These are phyloP conservation scores for Drosophila virilis DNA, from an alignment of 1,140 invertebrate species.

Conservation along the genomic window DNA sequence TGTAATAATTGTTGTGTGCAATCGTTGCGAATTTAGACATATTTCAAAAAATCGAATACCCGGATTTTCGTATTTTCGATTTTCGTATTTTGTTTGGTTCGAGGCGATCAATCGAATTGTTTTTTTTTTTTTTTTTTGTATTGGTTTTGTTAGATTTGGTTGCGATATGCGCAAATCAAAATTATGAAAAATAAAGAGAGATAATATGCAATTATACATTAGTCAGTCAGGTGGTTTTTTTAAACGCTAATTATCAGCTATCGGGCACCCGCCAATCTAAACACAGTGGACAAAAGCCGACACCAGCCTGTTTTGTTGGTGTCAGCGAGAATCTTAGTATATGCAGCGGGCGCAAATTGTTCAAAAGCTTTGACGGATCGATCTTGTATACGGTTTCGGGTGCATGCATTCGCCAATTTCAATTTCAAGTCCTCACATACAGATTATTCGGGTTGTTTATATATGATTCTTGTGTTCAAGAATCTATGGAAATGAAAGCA, in stretches of 20 bases:
- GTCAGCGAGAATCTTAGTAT: not conserved
- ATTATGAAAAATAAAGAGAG: conserved; percentile 43
- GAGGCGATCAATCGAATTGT: conserved; percentile 10
- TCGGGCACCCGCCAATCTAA: conserved; percentile 14
- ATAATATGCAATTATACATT: conserved; percentile 16
- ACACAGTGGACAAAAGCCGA: conserved; percentile 1
- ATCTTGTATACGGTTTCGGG: conserved; percentile 72
- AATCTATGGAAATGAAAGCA: conserved; percentile 56
- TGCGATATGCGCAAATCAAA: conserved; percentile 48
- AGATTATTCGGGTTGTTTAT: not conserved
- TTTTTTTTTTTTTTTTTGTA: not conserved
- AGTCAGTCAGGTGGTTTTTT: conserved; percentile 16
- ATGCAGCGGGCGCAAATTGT: conserved; percentile 10
- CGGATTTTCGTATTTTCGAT: not conserved
- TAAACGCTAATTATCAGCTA: conserved; percentile 14
- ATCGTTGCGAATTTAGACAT: conserved; percentile 23
- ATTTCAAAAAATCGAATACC: too few relatives aligned
- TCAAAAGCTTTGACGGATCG: conserved; percentile 76
- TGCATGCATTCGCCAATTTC: conserved; percentile 77
- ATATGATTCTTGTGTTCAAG: conserved; percentile 32
- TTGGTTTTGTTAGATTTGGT: conserved; percentile 20
- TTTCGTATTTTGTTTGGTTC: conserved; percentile 5
- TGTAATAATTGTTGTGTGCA: conserved; percentile 45
- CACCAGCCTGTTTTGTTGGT: too few relatives aligned
- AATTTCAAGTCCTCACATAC: conserved; percentile 54